A percentile compares a stretch with the other conserved stretches of the same genome.
Conservation (phyloP, 2,797 vertebrate genomes). For the Peromyscus aztecus region DNA sequence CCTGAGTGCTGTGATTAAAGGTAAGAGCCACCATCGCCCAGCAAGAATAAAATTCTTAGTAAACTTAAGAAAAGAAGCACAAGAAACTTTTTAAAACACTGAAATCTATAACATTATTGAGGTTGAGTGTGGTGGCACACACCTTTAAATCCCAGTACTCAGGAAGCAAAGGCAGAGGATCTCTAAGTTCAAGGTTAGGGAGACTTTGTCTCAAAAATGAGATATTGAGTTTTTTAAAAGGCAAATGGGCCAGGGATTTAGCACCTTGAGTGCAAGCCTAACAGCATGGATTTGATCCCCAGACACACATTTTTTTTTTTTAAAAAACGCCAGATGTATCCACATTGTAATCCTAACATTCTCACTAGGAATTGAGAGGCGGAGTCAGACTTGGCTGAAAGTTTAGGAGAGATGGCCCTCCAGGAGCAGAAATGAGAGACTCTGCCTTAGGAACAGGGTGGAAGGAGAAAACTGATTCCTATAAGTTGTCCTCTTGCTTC, state of each 20-base stretch:
- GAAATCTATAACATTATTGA: not conserved
- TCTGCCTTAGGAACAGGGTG: too few relatives aligned
- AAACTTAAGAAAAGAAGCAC: too few relatives aligned
- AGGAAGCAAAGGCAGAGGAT: not conserved
- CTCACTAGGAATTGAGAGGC: too few relatives aligned
- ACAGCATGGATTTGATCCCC: not conserved
- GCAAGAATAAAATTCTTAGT: not conserved
- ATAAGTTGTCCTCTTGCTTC: not conserved
- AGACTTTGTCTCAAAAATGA: not conserved
- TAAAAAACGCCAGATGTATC: not conserved
- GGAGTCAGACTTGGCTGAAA: not conserved
- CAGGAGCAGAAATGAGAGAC: not conserved
- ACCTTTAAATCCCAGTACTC: not conserved
- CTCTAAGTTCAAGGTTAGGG: not conserved
- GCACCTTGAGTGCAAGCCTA: not conserved
- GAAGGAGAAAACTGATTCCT: not conserved
- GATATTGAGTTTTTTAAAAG: not conserved
- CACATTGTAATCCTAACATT: too few relatives aligned
- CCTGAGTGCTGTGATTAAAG: not conserved
- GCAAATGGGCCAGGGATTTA: not conserved
- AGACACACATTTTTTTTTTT: not conserved
- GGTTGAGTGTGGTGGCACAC: not conserved
- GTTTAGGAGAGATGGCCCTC: not conserved
- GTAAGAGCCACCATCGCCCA: not conserved
- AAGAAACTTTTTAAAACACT: not conserved